phyloP scores from a whole-genome alignment of 2,888 invertebrate species.

The Hoplodrina ambigua region DNA sequence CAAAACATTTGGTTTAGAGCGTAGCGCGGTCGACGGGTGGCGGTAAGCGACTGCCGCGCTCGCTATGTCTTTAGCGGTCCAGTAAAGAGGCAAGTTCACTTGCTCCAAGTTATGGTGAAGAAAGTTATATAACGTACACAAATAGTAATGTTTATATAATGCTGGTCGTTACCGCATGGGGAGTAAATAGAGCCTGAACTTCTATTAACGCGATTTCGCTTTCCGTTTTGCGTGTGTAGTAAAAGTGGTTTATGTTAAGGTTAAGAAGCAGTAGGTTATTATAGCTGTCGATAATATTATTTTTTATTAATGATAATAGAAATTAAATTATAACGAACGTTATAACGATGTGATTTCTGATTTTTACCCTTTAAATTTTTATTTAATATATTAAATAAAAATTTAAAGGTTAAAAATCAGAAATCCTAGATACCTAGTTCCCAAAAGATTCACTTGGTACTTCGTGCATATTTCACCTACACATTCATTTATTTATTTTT shows the following conservation, averaged over 20 bases:
- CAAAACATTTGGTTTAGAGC: conserved; percentile 50
- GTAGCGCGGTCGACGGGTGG: conserved; percentile 50
- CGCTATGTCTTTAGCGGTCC: conserved; percentile 28
- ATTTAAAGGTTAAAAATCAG: too few species aligned
- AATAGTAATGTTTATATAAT: conserved; percentile 48
- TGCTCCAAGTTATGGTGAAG: conserved; percentile 46
- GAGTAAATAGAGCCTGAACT: conserved; percentile 44
- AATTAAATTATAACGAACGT: background rate
- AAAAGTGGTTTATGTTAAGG: background rate
- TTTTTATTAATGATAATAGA: background rate
- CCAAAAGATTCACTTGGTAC: too few species aligned
- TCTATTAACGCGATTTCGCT: conserved; percentile 6
- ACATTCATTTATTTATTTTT: too few species aligned
- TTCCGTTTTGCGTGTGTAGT: background rate
- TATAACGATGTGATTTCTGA: too few species aligned
- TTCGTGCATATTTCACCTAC: too few species aligned
- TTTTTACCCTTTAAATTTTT: too few species aligned
- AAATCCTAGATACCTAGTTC: too few species aligned
- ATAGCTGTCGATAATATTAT: background rate
- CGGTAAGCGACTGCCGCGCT: conserved; percentile 60
- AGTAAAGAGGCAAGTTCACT: conserved; percentile 53
- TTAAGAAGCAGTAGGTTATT: background rate
- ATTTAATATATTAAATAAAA: too few species aligned
- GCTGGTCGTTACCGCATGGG: conserved; percentile 18
- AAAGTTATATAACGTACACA: conserved; percentile 53